Evolutionary conservation across 2,113 vertebrate species (phyloP), one percentile per base, ranked within the genome.

Genomic region (Prinia subflava): DNA sequence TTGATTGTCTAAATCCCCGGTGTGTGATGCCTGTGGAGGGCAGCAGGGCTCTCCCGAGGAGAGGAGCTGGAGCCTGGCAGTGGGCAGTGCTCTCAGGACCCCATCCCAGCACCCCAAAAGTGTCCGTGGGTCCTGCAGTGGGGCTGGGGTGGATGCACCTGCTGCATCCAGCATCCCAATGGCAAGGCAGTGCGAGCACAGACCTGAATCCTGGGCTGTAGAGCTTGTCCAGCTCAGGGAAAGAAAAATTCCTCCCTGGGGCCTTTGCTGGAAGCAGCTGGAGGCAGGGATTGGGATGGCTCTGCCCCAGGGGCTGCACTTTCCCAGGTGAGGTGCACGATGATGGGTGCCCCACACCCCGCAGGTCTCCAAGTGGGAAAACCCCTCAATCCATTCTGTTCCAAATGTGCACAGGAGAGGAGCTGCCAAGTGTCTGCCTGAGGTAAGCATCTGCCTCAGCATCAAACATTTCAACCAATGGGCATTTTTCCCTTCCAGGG

Each of bases 81-180:
- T 30, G 70, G 60, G 30, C 42, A 79, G 47, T 47, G 69, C 23
- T 30, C 37, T 6, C 0, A 2, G 31, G 1, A 39, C 7, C 52
- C 37, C 52, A 12, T n/a, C 28, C 20, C 5, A 2, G 46, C n/a
- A 16, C 10, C 50, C 23, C 37, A 14, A 0, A 0, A 2, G 1
- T 33, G 25, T 30, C n/a, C 0, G 0, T n/a, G n/a, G 22, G 17
- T 39, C 47, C 73, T 52, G n/a, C 52, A 49, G 44, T 46, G 35
- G 28, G 56, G 50, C 56, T 71, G 22, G 46, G 27, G 49, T 73
- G 28, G 39, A 15, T 31, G 42, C 5, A 3, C 24, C 69, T 28
- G 15, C 64, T 25, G 55, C 24, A 17, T 10, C 55, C 35, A 8
- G 28, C 11, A 0, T 41, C 49, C 35, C 37, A 13, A 6, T 0